Percentiles rank a stretch among this genome's conserved stretches.
These are phyloP conservation scores for Brevipalpus yothersi DNA, from an alignment of 1,140 invertebrate species.

Conservation along the genomic window DNA sequence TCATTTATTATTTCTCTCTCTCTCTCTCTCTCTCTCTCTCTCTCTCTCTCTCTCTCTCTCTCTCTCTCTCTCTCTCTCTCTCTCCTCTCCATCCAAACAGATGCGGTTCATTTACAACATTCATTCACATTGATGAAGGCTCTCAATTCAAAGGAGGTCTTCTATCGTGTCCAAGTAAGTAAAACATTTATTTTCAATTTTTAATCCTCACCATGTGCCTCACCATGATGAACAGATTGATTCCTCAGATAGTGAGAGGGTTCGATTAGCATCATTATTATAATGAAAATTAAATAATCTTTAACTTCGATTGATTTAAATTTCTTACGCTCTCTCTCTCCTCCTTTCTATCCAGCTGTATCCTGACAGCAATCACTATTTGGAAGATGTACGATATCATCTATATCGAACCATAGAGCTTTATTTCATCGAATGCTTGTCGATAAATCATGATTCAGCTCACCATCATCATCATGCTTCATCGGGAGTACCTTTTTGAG, in stretches of 20 bases:
- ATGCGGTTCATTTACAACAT: constrained; percentile 79
- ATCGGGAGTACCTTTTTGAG: no score
- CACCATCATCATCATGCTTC: no score
- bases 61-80: no score
- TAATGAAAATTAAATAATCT: neutral
- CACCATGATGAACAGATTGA: neutral
- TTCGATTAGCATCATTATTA: no score
- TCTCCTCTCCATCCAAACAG: constrained; percentile 22
- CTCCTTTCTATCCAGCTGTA: constrained; percentile 10
- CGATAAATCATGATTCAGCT: no score
- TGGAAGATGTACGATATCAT: constrained; percentile 12
- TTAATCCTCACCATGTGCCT: neutral
- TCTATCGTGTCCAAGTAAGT: constrained; percentile 62
- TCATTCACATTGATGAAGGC: constrained; percentile 65
- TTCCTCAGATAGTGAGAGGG: neutral
- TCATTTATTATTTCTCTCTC: neutral
- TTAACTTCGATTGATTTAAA: neutral
- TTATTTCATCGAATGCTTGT: constrained; percentile 12
- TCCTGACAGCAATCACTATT: constrained; percentile 12
- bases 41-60: constrained; percentile 14
- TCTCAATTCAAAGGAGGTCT: constrained; percentile 47
- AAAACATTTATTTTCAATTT: neutral
- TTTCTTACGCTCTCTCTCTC: neutral
- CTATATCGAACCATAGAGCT: constrained; percentile 13
- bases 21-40: no score